Base-by-base conservation (phyloP, 2,797 vertebrate species). In the Yasuhikotakia modesta region DNA sequence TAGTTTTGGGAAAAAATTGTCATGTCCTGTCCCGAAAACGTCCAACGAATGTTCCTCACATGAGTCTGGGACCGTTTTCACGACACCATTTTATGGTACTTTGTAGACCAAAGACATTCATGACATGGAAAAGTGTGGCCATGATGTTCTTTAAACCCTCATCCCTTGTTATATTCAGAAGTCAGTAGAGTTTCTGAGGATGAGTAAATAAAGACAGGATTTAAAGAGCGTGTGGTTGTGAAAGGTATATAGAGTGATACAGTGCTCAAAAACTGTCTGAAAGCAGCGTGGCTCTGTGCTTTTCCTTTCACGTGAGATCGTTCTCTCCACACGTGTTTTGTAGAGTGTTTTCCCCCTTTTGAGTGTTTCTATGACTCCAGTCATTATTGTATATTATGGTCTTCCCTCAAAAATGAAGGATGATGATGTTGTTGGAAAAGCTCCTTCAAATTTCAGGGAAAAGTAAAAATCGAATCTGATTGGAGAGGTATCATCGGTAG, bases 231-330 rank as follows among this genome's bases (percentile, higher is more conserved):
- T 66, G 22, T 57, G 35, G 17, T 55, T 43, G 0, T 65, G 16
- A 55, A 75, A 75, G 24, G 22, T 58, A 35, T 64, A 76, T 5
- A 43, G 39, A 1, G 11, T 10, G 21, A 57, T 46, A 12, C 55
- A 67, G 22, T 76, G 12, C 24, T 48, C 17, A 58, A 76, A 32
- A 17, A 57, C 60, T 35, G 73, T 68, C 53, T 63, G 30, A 53
- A 70, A 64, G 24, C 43, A 17, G 24, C 60, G 22, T 69, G 65
- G 14, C 13, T 70, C n/a, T 75, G 71, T 64, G 50, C 27, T 84
- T 78, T 82, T 81, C 78, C 48, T 3, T n/a, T 75, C 78, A 86
- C 35, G 13, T 80, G 73, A 73, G 58, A 68, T 10, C 27, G 12
- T 35, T 24, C 35, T 57, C 24, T 48, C 61, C 39, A 63, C 79